Evolutionary conservation across 2,888 invertebrate species (phyloP).

Genomic region (Graphium colonna): DNA sequence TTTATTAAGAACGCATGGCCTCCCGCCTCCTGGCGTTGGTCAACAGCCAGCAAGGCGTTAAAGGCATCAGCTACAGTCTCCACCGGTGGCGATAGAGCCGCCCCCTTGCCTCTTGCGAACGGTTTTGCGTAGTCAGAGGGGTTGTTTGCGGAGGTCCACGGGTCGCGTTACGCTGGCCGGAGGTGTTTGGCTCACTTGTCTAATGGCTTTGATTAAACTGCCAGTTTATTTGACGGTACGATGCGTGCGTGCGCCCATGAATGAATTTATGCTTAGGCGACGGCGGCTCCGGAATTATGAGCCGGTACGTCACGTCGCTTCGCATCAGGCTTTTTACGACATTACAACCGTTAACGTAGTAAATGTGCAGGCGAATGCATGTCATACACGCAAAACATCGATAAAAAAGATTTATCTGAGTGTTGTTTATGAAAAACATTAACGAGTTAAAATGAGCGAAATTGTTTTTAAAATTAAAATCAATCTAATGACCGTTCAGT

Average conservation of each 20-base stretch:
- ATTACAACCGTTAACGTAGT: constrained; percentile 13
- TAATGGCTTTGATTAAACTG: constrained; percentile 80
- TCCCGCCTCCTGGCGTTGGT: constrained; percentile 74
- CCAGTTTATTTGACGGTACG: constrained; percentile 79
- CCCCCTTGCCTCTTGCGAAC: constrained; percentile 38
- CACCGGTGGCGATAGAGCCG: constrained; percentile 54
- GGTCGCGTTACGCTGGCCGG: constrained; percentile 50
- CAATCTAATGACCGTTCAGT: not conserved
- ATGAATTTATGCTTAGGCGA: constrained; percentile 76
- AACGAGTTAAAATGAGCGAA: too few relatives aligned
- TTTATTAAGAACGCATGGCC: constrained; percentile 77
- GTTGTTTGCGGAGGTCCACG: constrained; percentile 43
- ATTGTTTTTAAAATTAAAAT: not conserved
- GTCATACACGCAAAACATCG: too few relatives aligned
- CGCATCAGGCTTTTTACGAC: constrained; percentile 22
- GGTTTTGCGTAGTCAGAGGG: constrained; percentile 37
- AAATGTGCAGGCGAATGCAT: not conserved
- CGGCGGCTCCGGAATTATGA: constrained; percentile 65
- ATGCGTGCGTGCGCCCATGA: constrained; percentile 73
- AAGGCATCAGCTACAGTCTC: constrained; percentile 73
- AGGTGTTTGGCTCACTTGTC: constrained; percentile 77
- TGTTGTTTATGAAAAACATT: too few relatives aligned
- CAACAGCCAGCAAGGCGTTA: constrained; percentile 78
- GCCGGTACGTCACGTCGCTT: constrained; percentile 51
- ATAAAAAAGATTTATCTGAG: too few relatives aligned